These are phyloP conservation scores for Battus philenor DNA, from an alignment of 1,140 invertebrate species.

Conservation along the genomic window DNA sequence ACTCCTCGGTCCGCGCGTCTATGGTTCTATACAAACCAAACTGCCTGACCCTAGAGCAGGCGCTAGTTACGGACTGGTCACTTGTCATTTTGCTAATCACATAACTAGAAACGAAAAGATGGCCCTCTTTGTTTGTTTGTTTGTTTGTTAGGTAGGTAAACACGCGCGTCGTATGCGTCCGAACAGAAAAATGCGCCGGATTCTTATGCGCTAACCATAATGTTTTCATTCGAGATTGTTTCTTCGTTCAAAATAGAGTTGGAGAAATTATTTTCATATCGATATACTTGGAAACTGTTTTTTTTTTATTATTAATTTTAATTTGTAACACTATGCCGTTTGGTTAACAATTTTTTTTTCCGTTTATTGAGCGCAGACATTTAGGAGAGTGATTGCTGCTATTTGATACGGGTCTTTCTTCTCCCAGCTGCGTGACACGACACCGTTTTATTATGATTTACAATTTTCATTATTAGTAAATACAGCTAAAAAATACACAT, in stretches of 20 bases:
- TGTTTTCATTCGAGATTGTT: constrained; percentile 58
- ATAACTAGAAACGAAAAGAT: constrained; percentile 42
- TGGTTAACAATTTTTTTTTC: too few species aligned
- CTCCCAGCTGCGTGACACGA: too few species aligned
- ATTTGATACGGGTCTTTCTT: too few species aligned
- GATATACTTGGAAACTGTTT: too few species aligned
- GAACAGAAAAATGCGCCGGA: constrained; percentile 47
- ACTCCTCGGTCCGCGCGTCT: constrained; percentile 62
- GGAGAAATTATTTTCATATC: too few species aligned
- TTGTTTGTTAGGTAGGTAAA: constrained; percentile 19
- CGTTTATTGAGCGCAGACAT: too few species aligned
- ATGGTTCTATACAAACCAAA: constrained; percentile 64
- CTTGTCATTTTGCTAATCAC: constrained; percentile 54
- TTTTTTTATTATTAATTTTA: too few species aligned
- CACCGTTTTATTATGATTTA: too few species aligned
- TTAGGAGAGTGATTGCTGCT: too few species aligned
- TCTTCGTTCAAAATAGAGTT: constrained; percentile 32
- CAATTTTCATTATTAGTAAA: too few species aligned
- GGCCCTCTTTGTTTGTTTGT: constrained; percentile 17
- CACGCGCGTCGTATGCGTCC: constrained; percentile 31
- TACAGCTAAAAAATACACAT: too few species aligned
- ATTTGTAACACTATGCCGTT: too few species aligned
- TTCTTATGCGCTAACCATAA: constrained; percentile 38
- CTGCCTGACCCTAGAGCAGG: constrained; percentile 40
- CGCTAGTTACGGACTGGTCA: constrained; percentile 39